Conservation (phyloP, 1,140 invertebrate genomes). For the Medauroidea extradentata region DNA sequence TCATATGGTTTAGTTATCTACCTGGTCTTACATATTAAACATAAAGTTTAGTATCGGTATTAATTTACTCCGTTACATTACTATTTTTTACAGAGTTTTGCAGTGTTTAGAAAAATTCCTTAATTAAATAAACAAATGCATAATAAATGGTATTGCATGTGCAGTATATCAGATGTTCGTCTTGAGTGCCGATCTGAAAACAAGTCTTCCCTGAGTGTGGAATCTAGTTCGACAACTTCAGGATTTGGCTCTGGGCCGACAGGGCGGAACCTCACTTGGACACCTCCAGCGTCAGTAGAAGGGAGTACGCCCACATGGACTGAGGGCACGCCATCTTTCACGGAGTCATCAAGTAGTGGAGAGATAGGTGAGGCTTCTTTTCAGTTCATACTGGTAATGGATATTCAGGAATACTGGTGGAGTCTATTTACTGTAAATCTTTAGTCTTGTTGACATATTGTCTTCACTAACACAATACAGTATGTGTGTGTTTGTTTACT, state of each 20-base stretch:
- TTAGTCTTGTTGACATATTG: background rate
- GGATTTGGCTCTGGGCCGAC: constrained; percentile 47
- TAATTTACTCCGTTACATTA: too few species aligned
- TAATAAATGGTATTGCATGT: constrained; percentile 16
- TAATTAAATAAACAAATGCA: too few species aligned
- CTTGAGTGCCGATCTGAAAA: constrained; percentile 56
- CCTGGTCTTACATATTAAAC: too few species aligned
- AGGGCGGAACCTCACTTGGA: constrained; percentile 64
- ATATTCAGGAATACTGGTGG: background rate
- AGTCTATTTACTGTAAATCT: background rate
- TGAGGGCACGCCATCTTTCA: constrained; percentile 95
- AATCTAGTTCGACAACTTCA: constrained; percentile 48
- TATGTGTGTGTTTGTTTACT: background rate
- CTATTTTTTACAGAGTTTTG: too few species aligned
- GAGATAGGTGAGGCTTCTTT: constrained; percentile 71
- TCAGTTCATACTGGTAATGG: background rate
- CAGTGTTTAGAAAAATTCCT: too few species aligned
- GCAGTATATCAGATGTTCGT: constrained; percentile 52
- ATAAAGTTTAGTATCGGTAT: too few species aligned
- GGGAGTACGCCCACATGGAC: constrained; percentile 96
- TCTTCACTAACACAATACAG: background rate
- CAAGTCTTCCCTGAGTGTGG: constrained; percentile 66
- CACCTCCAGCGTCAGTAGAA: constrained; percentile 82
- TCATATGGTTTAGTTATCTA: background rate
- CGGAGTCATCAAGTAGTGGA: constrained; percentile 90